Evolutionary conservation across 2,797 vertebrate genomes (phyloP), one percentile per base, ranked within the genome.

Genomic region (Decapterus maruadsi): DNA sequence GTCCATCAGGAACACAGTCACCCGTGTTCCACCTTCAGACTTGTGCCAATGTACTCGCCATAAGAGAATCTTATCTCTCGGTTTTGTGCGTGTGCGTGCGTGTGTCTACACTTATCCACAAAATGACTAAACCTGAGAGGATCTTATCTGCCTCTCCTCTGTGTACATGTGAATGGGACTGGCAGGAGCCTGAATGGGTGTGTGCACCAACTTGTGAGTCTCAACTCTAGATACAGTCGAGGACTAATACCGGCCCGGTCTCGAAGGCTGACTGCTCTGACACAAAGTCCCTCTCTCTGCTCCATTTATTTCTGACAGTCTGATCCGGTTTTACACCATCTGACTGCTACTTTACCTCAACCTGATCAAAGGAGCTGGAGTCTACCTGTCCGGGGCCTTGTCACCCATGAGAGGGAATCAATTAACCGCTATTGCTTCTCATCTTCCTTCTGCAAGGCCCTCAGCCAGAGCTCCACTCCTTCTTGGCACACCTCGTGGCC

Each of bases 401-500:
- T 90, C 88, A 86, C 55, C 81, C 79, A 56, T 73, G 78, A 81
- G 78, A 86, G 71, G 64, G 83, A 90, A 90, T 92, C 92, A 92
- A 91, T 93, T 90, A 92, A 76, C 72, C 36, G 31, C 83, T 82
- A 86, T 85, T 71, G n/a, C 72, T 84, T 88, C 88, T 90, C 85
- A 81, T 89, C 85, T 81, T 83, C 62, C 75, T 77, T 81, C 72
- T 60, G 56, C 43, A 50, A 59, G 56, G 67, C 79, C 66, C 73
- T 73, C 36, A 72, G 84, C 79, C 78, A 77, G 66, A 54, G 34
- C 68, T 68, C 62, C 45, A 26, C 72, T 77, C 50, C 65, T 36
- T 64, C 22, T 67, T 78, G 74, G 64, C 75, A 68, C 20, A 40
- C 70, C 53, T 77, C 45, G 14, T 8, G n/a, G 70, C 66, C 26